Evolutionary conservation across 1,140 invertebrate species (phyloP).

Genomic region (Propsilocerus akamusi): DNA sequence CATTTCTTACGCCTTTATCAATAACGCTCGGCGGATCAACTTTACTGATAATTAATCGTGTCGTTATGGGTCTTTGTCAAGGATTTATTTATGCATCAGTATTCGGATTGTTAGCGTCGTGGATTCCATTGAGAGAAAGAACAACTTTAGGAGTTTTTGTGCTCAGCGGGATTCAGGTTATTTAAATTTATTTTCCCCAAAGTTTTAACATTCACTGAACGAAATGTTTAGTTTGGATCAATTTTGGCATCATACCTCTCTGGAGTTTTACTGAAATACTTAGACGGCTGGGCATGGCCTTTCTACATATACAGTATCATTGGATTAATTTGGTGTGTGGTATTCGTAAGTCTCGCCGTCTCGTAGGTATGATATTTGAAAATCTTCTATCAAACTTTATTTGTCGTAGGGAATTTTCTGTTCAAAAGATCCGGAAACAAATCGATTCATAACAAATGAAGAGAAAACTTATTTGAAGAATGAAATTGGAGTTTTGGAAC

Average conservation of each 20-base stretch:
- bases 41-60: constrained; percentile 11
- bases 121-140: constrained; percentile 1
- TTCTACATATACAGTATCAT: constrained; percentile 69
- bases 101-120: neutral
- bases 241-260: constrained; percentile 56
- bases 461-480: neutral
- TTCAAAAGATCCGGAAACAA: constrained; percentile 1
- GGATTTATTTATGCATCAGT: constrained; percentile 2
- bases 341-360: constrained; percentile 31
- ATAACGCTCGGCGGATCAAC: constrained; percentile 14
- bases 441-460: neutral
- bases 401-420: constrained; percentile 13
- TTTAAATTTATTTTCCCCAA: neutral
- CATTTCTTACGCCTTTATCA: constrained; percentile 19
- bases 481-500: neutral
- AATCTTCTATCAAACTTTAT: neutral
- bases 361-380: neutral
- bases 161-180: constrained; percentile 1
- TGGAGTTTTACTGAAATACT: constrained; percentile 45
- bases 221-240: constrained; percentile 27
- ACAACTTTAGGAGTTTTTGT: constrained; percentile 1
- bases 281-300: constrained; percentile 50
- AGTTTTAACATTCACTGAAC: neutral
- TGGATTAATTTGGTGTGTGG: constrained; percentile 50
- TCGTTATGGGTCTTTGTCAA: constrained; percentile 22